Evolutionary conservation across 2,888 invertebrate genomes (phyloP), one percentile per base, ranked within the genome.

Genomic region (Drosophila yooni): DNA sequence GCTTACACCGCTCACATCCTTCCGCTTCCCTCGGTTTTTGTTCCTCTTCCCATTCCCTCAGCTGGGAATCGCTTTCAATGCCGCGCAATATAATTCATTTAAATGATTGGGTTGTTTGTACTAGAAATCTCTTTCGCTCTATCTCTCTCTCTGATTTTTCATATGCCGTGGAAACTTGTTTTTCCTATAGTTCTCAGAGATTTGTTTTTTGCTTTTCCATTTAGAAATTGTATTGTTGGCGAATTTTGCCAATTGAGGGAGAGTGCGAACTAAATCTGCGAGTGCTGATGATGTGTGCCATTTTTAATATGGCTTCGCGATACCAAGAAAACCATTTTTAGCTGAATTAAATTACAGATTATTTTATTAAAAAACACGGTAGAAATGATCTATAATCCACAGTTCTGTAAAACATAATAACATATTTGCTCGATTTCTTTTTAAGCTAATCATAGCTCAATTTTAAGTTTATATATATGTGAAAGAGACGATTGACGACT

Each of bases 41-140:
- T 53, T 33, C 34, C 59, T 54, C 46, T 15, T 57, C 43, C 8
- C 54, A 10, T 34, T 33, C 33, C 46, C 59, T 15, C 7, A 18
- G 27, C 43, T 85, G 86, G 71, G 76, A 82, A 87, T 76, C 68
- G 36, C 57, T 62, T 74, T 70, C 72, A 60, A 63, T 82, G 81
- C 74, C 81, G 74, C 57, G 72, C 63, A 60, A 74, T 74, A 89
- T 89, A 89, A 88, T 89, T 88, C 89, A 88, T 88, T 88, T 71
- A 82, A 89, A 88, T 88, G 83, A 89, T 88, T 88, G 88, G 88
- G 74, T 75, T 88, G 89, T 89, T 89, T 89, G 88, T 79, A 81
- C 51, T 74, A 74, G 76, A 74, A 25, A 46, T 31, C 27, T 29
- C 40, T 21, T 11, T 43, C 46, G 25, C 46, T 5, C 43, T 46